Evolutionary conservation across 2,888 invertebrate genomes (phyloP), one percentile per base, ranked within the genome.

Genomic region (Amorpha juglandis): DNA sequence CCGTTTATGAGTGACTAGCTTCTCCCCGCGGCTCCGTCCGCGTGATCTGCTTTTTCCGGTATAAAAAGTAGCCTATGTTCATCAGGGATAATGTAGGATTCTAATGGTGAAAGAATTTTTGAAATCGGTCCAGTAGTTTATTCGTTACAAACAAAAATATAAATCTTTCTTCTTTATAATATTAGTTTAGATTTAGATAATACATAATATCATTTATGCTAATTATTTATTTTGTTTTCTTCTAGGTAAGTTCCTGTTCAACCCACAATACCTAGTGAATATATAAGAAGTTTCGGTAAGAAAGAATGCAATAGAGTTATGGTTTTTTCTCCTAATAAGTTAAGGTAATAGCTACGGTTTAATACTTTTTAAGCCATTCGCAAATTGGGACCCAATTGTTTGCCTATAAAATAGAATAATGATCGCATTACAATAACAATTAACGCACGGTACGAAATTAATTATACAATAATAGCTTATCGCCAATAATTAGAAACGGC

Each of bases 191-290:
- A 3, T 3, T 3, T 27, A 27, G 27, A 1, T 27, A 27, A 27
- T 27, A 27, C 27, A 4, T 27, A 27, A 3, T 19, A 51, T 19
- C 14, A 42, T 65, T 45, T 42, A 42, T 53, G 12, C 16, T 63
- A n/a, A 38, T 52, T 47, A 51, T 53, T 63, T 35, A n/a, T 27
- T 21, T 48, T 70, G 42, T 77, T 71, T 77, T 74, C 9, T 73
- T 78, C n/a, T 81, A 85, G 84, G 85, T 85, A 84, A 85, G 85
- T 65, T 33, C 9, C 6, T 42, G n/a, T 33, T 21, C 45, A 14
- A 42, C 1, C 3, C 33, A 38, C 21, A 47, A 0, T 0, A 8
- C 8, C 4, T 27, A 1, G 38, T 27, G 6, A 0, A 19, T 8
- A 35, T 3, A 1, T 19, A 38, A 48, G 21, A 9, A 48, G 1